Percentiles rank a stretch among this genome's conserved stretches.
phyloP scores from a whole-genome alignment of 2,113 vertebrate genomes.

The Antennarius striatus region DNA sequence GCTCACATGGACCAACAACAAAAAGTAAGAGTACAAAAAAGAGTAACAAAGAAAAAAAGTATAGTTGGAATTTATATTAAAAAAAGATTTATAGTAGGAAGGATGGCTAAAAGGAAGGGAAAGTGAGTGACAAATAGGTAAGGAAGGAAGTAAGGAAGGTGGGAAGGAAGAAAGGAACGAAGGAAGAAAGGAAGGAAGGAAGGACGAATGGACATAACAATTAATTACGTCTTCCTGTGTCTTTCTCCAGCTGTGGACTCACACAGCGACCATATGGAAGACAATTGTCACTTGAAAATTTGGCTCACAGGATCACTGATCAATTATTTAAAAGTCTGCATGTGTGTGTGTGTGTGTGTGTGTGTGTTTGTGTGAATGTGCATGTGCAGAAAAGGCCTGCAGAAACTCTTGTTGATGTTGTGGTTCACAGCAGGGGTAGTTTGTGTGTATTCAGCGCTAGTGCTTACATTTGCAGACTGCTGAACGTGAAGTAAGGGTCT shows the following conservation, averaged over 20 bases:
- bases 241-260: conserved; percentile 45
- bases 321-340: conserved; percentile 49
- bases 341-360: background rate
- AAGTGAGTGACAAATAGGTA: background rate
- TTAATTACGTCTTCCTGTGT: conserved; percentile 8
- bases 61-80: background rate
- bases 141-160: background rate
- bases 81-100: background rate
- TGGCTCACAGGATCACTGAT: conserved; percentile 46
- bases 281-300: conserved; percentile 28
- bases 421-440: conserved; percentile 39
- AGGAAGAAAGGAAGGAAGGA: background rate
- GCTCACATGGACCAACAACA: too few species aligned
- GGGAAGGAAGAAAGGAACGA: background rate
- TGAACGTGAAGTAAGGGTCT: conserved; percentile 39
- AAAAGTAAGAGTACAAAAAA: background rate
- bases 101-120: background rate
- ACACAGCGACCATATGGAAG: conserved; percentile 28
- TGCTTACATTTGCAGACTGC: conserved; percentile 26
- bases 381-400: conserved; percentile 15
- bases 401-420: conserved; percentile 18
- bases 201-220: background rate
- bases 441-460: conserved; percentile 23
- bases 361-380: background rate
- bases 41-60: background rate